A percentile compares a stretch with the other conserved stretches of the same genome.
Evolutionary conservation across 2,113 vertebrate genomes (phyloP).

Genomic region (Pyrgilauda ruficollis): DNA sequence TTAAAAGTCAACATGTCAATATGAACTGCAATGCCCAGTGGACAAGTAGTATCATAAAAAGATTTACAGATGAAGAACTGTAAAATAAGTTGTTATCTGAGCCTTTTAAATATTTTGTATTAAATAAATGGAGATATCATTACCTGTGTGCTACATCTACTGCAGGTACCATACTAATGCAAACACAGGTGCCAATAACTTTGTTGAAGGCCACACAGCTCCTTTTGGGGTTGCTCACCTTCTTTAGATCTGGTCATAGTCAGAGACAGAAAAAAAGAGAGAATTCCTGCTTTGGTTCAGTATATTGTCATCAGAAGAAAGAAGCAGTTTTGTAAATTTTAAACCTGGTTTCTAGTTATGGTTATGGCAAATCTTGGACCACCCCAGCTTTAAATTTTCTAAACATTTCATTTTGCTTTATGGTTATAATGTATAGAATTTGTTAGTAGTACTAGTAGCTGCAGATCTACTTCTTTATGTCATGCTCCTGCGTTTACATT

Average conservation of each 20-base stretch:
- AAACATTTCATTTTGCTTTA: conserved; percentile 49
- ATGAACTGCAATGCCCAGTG: background rate
- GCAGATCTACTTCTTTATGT: conserved; percentile 65
- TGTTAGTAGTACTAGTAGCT: conserved; percentile 41
- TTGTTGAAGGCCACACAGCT: background rate
- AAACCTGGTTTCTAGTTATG: conserved; percentile 22
- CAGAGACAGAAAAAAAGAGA: background rate
- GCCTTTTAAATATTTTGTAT: background rate
- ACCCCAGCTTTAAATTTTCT: conserved; percentile 35
- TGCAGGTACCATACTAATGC: background rate
- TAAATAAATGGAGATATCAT: background rate
- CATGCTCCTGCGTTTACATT: conserved; percentile 44
- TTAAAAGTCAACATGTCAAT: background rate
- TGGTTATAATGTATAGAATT: conserved; percentile 51
- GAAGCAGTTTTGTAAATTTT: background rate
- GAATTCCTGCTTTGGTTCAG: background rate
- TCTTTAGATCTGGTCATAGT: background rate
- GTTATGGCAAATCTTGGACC: conserved; percentile 20
- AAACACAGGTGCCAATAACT: background rate
- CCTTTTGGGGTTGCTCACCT: background rate
- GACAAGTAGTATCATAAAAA: background rate
- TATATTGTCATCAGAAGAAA: background rate
- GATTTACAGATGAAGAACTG: background rate
- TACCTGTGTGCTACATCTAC: background rate
- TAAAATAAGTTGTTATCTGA: background rate